Evolutionary conservation across 92 coral and sea anemone genomes (phyloP), one percentile per base, ranked within the genome.

Genomic region (Hydrozoanthus gracilis): DNA sequence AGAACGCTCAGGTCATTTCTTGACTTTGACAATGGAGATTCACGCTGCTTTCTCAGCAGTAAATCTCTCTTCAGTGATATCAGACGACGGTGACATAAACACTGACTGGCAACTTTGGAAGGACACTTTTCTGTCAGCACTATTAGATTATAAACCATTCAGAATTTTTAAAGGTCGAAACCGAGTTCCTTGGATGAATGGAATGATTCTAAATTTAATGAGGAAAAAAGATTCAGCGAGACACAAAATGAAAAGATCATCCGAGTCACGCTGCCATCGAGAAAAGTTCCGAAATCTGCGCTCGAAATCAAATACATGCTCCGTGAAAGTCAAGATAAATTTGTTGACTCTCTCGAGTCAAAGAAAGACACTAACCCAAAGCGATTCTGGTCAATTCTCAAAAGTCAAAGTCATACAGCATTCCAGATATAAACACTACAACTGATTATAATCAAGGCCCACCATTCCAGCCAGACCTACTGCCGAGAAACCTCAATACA

Each of bases 171-270:
- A 61, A 58, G 89, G 88, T 7, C 65, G 80, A 39, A 92, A 92
- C 76, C 88, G 89, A 3, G 64, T 83, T 8, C 95, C 95, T 4
- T 92, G 95, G 95, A 83, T 89, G 46, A 78, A 87, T 54, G 89
- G 89, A 3, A 72, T 87, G 20, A 80, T 92, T 46, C 73, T 87
- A 13, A 71, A 92, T 71, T 71, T 84, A 10, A 87, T 90, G 8
- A 92, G 70, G 82, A 92, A 92, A 58, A 87, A 89, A 79, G 82
- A 89, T 45, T 56, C 92, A 27, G 86, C 80, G 5, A 86, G 95
- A 49, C 84, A 77, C 46, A 90, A 92, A 72, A 71, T 87, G 18
- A 92, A 89, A 71, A 73, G 76, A 83, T 83, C 78, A 14, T 27
- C 91, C n/a, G 56, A 60, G 67, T 60, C 79, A 16, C 10, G 65